phyloP scores from a whole-genome alignment of 2,113 vertebrate genomes.

The Psammodynastes pulverulentus region DNA sequence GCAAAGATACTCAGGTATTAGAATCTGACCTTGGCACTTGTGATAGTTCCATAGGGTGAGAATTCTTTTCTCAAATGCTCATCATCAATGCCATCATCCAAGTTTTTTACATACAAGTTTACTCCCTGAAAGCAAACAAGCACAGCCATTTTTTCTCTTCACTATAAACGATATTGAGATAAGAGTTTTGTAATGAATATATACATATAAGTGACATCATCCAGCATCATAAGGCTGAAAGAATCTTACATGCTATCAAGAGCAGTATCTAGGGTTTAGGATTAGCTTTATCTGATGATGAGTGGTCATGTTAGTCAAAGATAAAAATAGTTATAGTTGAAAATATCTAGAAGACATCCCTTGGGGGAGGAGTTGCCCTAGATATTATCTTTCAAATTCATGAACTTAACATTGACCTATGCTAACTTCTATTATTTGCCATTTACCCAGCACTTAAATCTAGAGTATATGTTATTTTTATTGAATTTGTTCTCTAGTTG shows the following conservation, averaged over 20 bases:
- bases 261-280: not conserved
- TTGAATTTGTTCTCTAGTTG: not conserved
- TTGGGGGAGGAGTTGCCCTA: not conserved
- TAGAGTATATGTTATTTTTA: not conserved
- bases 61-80: constrained; percentile 91
- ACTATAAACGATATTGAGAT: not conserved
- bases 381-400: not conserved
- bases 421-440: not conserved
- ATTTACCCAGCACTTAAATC: not conserved
- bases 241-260: not conserved
- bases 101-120: constrained; percentile 96
- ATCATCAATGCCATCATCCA: constrained; percentile 89
- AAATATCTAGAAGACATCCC: not conserved
- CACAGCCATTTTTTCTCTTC: not conserved
- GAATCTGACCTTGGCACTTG: constrained; percentile 90
- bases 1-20: not conserved
- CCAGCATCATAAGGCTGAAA: not conserved
- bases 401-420: not conserved
- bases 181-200: not conserved
- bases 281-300: not conserved
- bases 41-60: constrained; percentile 92
- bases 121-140: constrained; percentile 76
- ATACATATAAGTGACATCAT: not conserved
- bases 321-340: not conserved
- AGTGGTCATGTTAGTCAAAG: not conserved